Base-by-base conservation (phyloP, 2,797 vertebrate species). In the Chaenodraco wilsoni region DNA sequence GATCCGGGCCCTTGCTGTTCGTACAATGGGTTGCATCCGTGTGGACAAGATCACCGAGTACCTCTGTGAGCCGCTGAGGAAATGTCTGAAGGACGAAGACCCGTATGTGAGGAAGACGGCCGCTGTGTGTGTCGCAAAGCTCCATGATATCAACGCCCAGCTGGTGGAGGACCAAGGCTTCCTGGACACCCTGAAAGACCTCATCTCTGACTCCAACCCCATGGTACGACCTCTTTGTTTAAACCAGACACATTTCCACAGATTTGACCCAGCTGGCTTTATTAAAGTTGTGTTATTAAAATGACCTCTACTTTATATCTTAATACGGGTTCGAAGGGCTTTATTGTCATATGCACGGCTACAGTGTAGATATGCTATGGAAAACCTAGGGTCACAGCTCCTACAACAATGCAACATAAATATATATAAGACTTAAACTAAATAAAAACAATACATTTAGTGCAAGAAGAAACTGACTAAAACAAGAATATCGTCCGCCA, bases 1-100 rank as follows among this genome's bases (percentile, higher is more conserved):
- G 46, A 99, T 99, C 88, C 96, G 97, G 1, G 98, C 98, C 0
- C 93, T 99, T 74, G 97, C 98, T 0, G 98, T 99, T 44, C 96
- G 98, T 60, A 99, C 98, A 9, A 99, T 99, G 98, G 97, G 98
- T 4, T 99, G 97, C 83, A 99, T 99, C 84, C 94, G 97, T 1
- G 97, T 99, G 81, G 98, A 99, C 85, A 99, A 99, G 83, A 99
- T 99, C 91, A 99, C 97, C 0, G 97, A 99, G 88, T 98, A 99
- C 83, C 93, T 99, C 75, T 99, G 98, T 44, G 97, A 99, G 87
- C 97, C 98, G 0, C 95, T 99, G 67, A 95, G 97, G 76, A 99
- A 99, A 91, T 99, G 98, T 69, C 93, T 99, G 48, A 99, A 99
- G 91, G 97, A 99, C 2, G 98, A 99, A 88, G 98, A 99, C 82